These are phyloP conservation scores for Eptesicus fuscus DNA, from an alignment of 2,113 vertebrate genomes.

Conservation along the genomic window DNA sequence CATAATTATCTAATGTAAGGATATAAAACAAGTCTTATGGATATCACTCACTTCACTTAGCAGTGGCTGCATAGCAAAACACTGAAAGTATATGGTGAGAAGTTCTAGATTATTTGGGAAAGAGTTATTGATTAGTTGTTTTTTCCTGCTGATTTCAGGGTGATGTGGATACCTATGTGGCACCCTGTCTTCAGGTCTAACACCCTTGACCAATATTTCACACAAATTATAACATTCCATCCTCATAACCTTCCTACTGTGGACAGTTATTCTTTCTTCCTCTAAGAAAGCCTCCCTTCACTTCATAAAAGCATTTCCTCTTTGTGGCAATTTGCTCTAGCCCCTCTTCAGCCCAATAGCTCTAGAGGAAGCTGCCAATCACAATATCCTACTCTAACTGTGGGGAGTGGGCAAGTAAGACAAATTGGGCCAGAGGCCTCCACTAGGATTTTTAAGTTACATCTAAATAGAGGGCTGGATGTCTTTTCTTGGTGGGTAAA, in stretches of 20 bases:
- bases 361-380: background rate
- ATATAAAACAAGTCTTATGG: background rate
- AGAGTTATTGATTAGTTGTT: background rate
- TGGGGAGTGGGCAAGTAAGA: background rate
- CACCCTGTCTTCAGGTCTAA: background rate
- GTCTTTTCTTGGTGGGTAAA: background rate
- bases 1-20: background rate
- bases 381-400: background rate
- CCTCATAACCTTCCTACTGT: background rate
- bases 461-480: background rate
- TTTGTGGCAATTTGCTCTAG: background rate
- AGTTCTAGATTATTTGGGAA: background rate
- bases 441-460: background rate
- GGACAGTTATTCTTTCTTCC: background rate
- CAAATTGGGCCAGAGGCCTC: background rate
- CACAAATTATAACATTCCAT: background rate
- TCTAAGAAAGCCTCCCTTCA: background rate
- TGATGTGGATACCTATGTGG: fast-evolving
- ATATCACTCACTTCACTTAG: background rate
- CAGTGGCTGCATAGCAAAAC: fast-evolving
- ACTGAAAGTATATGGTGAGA: background rate
- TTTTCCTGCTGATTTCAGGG: background rate
- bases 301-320: background rate
- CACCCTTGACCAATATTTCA: background rate
- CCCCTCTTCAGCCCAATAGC: background rate